Conservation (phyloP, 35 echinoderm and acorn worm species). For the Eucidaris tribuloides region DNA sequence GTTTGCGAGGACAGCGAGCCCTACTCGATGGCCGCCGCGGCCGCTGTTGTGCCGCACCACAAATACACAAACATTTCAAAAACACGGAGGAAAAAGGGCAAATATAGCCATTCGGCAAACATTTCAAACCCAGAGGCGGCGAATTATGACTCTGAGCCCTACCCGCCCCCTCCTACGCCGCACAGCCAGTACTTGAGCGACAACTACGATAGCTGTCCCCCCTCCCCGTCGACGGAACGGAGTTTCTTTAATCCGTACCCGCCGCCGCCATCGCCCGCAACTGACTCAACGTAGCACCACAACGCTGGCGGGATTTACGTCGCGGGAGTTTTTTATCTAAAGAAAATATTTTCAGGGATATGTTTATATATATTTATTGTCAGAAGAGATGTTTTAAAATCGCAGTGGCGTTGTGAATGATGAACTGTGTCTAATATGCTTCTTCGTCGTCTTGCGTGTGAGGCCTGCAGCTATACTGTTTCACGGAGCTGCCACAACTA, state of each 20-base stretch:
- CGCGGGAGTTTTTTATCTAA: not conserved
- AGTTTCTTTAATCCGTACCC: slow-evolving; percentile 96
- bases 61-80: slow-evolving; percentile 57
- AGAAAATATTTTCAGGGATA: not conserved
- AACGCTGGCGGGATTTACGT: not conserved
- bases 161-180: slow-evolving; percentile 88
- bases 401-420: not conserved
- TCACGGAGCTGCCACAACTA: no score
- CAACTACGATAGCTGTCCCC: slow-evolving; percentile 93
- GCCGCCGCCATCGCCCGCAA: slow-evolving; percentile 92
- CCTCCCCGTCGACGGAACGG: slow-evolving; percentile 91
- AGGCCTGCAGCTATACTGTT: no score
- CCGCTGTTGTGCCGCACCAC: slow-evolving; percentile 28
- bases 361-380: not conserved
- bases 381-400: not conserved
- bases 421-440: not conserved
- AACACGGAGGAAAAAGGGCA: slow-evolving; percentile 41
- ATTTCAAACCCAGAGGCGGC: slow-evolving; percentile 66
- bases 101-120: slow-evolving; percentile 60
- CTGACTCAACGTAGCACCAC: slow-evolving; percentile 75
- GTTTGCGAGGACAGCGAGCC: slow-evolving; percentile 96
- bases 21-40: slow-evolving; percentile 12
- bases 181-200: slow-evolving; percentile 58
- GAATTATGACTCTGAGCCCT: slow-evolving; percentile 78
- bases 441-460: no score